Evolutionary conservation across 2,113 vertebrate species (phyloP), one percentile per base, ranked within the genome.

Genomic region (Hippocampus zosterae): DNA sequence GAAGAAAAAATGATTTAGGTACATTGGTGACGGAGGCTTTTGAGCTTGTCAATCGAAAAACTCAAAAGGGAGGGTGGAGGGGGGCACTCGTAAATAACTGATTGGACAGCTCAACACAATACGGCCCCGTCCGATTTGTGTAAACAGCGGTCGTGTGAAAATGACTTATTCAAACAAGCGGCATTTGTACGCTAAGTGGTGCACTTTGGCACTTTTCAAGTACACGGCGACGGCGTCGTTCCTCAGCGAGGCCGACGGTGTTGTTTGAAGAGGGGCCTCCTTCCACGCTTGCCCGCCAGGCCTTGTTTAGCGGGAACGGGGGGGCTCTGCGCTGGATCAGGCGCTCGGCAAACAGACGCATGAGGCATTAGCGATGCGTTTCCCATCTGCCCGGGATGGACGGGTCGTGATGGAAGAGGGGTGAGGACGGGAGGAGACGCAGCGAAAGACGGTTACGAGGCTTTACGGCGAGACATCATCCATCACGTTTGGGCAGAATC

Each of bases 361-460:
- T 78, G n/a, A 73, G 76, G 70, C 75, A 82, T 80, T 71, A 77
- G 78, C 60, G 82, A 90, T 86, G 79, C 79, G 78, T 88, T 89
- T 74, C 68, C 82, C 87, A 86, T 86, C 82, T 90, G 88, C 69
- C 72, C 76, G 79, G 82, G 80, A 88, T 82, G 79, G 85, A 71
- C 76, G 42, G 19, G 83, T 68, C 72, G 67, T 65, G 81, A 83
- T 59, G 68, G 77, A 72, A 83, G 71, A 82, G 48, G 73, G 72
- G 33, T 55, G 75, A 78, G 71, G 66, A 77, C 75, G 75, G 72
- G 78, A 85, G 70, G 46, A 50, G 21, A 15, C 25, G 25, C 37
- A 57, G 37, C 25, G 71, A 27, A 48, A 61, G 52, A 23, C 37
- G 27, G 40, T 41, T 76, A 57, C 56, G 64, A 77, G 55, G 76